phyloP scores from a whole-genome alignment of 2,797 vertebrate species.

The Argyrosomus regius region DNA sequence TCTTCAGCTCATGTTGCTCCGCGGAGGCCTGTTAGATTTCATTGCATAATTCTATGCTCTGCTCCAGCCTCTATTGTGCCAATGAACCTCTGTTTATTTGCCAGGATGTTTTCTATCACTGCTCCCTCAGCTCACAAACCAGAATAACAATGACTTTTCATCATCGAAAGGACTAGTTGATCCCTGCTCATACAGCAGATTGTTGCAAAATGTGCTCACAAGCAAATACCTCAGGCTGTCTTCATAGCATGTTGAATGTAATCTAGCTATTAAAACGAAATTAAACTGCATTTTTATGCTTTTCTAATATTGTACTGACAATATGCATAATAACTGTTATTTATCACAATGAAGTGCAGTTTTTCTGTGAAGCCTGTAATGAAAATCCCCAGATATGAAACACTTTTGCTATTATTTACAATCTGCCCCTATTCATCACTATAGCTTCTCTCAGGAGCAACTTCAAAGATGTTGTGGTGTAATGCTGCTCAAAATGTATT shows the following conservation, averaged over 20 bases:
- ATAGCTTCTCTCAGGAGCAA: constrained; percentile 14
- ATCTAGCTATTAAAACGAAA: constrained; percentile 24
- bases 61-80: constrained; percentile 65
- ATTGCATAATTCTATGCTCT: constrained; percentile 75
- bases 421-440: constrained; percentile 31
- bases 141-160: constrained; percentile 74
- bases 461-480: constrained; percentile 44
- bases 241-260: neutral
- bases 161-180: constrained; percentile 63
- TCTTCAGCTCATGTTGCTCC: constrained; percentile 79
- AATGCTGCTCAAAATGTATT: constrained; percentile 44
- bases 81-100: constrained; percentile 73
- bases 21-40: constrained; percentile 79
- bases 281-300: constrained; percentile 11
- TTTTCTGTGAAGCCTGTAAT: constrained; percentile 14
- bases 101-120: constrained; percentile 71
- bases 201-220: constrained; percentile 47
- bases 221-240: constrained; percentile 30
- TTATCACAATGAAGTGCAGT: constrained; percentile 13
- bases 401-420: constrained; percentile 33
- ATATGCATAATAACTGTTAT: constrained; percentile 17
- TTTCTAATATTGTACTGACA: constrained; percentile 21
- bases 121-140: constrained; percentile 64
- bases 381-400: constrained; percentile 35
- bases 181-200: constrained; percentile 45